Evolutionary conservation across 2,113 vertebrate genomes (phyloP).

Genomic region (Zosterops japonicus): DNA sequence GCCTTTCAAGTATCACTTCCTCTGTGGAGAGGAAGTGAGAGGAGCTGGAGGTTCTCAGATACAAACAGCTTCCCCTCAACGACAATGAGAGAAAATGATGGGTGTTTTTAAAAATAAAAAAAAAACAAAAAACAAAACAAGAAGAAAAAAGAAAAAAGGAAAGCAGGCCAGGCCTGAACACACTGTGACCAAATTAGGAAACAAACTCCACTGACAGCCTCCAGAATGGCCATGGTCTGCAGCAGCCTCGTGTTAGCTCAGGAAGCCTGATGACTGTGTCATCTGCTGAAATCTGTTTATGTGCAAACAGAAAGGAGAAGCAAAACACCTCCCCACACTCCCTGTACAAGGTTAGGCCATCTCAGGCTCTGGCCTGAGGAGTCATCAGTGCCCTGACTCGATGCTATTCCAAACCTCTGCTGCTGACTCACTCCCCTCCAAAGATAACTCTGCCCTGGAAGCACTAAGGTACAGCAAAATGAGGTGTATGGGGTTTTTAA

Average conservation of each 20-base stretch:
- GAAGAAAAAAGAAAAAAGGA: conserved; percentile 6
- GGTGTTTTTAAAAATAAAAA: neutral
- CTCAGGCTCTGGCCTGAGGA: neutral
- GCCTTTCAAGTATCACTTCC: conserved; percentile 66
- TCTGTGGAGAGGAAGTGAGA: conserved; percentile 66
- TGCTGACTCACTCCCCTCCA: neutral
- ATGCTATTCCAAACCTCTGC: neutral
- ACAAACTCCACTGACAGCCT: conserved; percentile 48
- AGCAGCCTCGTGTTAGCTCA: conserved; percentile 25
- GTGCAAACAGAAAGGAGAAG: conserved; percentile 54
- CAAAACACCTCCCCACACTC: neutral
- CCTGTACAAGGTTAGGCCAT: neutral
- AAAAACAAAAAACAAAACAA: neutral
- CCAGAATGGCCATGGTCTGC: conserved; percentile 27
- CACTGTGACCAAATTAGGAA: conserved; percentile 82
- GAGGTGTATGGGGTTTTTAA: neutral
- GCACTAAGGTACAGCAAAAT: neutral
- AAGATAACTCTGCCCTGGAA: conserved; percentile 11
- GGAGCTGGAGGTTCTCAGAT: conserved; percentile 38
- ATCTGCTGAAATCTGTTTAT: conserved; percentile 49
- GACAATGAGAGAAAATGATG: conserved; percentile 41
- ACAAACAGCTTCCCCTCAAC: conserved; percentile 69
- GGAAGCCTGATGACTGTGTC: conserved; percentile 61
- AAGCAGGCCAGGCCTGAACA: conserved; percentile 65
- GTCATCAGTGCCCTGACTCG: neutral